Conservation (phyloP, 2,888 invertebrate genomes). For the Gastracanthus pulcherrimus region DNA sequence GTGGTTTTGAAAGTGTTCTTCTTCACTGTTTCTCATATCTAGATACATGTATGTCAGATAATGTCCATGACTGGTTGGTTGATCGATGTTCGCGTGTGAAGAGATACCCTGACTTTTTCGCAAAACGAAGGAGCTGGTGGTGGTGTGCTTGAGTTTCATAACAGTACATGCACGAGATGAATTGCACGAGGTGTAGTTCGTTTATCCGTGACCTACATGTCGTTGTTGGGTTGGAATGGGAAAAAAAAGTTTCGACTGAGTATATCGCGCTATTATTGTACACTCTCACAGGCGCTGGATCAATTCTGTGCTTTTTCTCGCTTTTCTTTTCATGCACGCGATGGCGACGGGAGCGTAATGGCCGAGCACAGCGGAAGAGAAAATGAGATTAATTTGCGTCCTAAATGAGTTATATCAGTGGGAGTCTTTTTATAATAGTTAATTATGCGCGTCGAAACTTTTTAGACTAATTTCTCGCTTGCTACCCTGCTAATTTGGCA, state of each 20-base stretch:
- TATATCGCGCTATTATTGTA: not conserved
- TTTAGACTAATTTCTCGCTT: not conserved
- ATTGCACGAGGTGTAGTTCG: not conserved
- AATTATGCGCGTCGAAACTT: no score
- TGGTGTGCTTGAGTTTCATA: no score
- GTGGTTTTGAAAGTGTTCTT: no score
- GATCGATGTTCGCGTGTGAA: no score
- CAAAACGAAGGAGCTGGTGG: no score
- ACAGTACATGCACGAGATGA: not conserved
- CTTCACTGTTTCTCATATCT: no score
- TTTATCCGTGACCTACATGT: constrained; percentile 4
- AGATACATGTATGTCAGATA: no score
- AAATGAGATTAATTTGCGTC: no score
- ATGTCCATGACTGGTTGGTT: no score
- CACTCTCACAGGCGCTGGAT: not conserved
- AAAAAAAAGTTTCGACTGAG: not conserved
- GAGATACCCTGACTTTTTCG: no score
- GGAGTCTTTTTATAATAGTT: not conserved
- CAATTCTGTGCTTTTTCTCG: not conserved
- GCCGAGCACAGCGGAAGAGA: not conserved
- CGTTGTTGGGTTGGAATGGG: not conserved
- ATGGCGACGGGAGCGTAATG: not conserved
- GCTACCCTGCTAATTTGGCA: no score
- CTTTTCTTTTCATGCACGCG: not conserved
- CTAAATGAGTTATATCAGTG: not conserved